phyloP scores from a whole-genome alignment of 2,888 invertebrate species.

The Eutolmus rufibarbis region DNA sequence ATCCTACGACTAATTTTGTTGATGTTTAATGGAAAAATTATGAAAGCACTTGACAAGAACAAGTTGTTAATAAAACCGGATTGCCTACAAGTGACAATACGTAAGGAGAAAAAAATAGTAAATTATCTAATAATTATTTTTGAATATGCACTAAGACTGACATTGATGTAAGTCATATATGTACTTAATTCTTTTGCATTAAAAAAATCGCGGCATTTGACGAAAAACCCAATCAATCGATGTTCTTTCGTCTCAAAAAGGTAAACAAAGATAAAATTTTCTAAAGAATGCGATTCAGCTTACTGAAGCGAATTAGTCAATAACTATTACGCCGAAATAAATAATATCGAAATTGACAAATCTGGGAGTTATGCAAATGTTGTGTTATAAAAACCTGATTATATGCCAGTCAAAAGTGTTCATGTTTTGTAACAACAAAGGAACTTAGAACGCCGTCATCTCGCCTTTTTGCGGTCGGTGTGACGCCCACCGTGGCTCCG shows the following conservation, averaged over 20 bases:
- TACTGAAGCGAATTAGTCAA: background rate
- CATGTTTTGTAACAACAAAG: background rate
- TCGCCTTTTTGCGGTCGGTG: background rate
- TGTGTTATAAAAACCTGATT: background rate
- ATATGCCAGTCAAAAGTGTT: background rate
- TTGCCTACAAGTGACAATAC: background rate
- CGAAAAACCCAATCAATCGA: background rate
- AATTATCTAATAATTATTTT: background rate
- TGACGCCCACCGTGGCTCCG: background rate
- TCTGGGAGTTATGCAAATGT: background rate
- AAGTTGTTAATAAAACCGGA: background rate
- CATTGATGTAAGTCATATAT: background rate
- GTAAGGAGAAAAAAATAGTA: background rate
- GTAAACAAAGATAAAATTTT: background rate
- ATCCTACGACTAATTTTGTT: background rate
- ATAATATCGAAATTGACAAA: background rate
- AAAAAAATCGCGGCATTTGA: background rate
- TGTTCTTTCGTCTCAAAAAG: background rate
- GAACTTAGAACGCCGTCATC: background rate
- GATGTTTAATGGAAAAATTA: background rate
- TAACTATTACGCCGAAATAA: background rate
- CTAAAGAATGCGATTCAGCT: background rate
- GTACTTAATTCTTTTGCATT: background rate
- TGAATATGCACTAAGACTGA: background rate
- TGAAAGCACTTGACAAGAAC: background rate